Evolutionary conservation across 23 tunicate species (phyloP).

Genomic region (Clavelina lepadiformis): DNA sequence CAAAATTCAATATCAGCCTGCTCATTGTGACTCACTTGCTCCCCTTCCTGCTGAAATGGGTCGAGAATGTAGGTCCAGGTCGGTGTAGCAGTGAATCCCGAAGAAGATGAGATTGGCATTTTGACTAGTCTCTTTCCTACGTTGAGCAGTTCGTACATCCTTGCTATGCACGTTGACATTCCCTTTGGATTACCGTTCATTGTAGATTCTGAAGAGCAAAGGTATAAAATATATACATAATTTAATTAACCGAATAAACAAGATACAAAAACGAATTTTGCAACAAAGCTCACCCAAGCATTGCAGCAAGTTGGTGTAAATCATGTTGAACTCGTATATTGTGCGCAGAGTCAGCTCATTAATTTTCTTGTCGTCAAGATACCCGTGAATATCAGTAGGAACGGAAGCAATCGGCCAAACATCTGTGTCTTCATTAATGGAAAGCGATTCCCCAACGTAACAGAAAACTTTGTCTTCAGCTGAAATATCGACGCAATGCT

Average conservation of each 20-base stretch:
- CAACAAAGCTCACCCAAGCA: conserved; percentile 19
- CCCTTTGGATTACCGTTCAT: conserved; percentile 29
- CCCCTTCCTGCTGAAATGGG: conserved; percentile 1
- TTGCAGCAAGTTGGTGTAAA: conserved; percentile 12
- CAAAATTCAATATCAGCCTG: too few relatives aligned
- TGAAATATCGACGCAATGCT: too few relatives aligned
- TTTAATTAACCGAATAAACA: too few relatives aligned
- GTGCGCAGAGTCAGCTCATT: too few relatives aligned
- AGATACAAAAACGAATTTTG: too few relatives aligned
- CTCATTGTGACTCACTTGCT: too few relatives aligned
- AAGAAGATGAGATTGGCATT: conserved; percentile 3
- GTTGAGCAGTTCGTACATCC: conserved; percentile 41
- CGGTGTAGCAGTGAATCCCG: conserved; percentile 24
- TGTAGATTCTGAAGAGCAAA: conserved; percentile 21
- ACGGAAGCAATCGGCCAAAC: conserved; percentile 7
- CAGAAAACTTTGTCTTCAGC: too few relatives aligned
- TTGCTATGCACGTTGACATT: conserved; percentile 54
- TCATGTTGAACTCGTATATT: conserved; percentile 2
- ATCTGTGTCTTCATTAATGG: not conserved
- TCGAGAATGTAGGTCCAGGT: conserved; percentile 15
- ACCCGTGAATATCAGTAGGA: too few relatives aligned
- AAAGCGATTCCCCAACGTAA: conserved; percentile 1
- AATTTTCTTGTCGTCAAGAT: too few relatives aligned
- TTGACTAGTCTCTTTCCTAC: conserved; percentile 45
- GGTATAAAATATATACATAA: too few relatives aligned